Evolutionary conservation across 2,888 invertebrate genomes (phyloP), one percentile per base, ranked within the genome.

Genomic region (Dicyrtoma fusca): DNA sequence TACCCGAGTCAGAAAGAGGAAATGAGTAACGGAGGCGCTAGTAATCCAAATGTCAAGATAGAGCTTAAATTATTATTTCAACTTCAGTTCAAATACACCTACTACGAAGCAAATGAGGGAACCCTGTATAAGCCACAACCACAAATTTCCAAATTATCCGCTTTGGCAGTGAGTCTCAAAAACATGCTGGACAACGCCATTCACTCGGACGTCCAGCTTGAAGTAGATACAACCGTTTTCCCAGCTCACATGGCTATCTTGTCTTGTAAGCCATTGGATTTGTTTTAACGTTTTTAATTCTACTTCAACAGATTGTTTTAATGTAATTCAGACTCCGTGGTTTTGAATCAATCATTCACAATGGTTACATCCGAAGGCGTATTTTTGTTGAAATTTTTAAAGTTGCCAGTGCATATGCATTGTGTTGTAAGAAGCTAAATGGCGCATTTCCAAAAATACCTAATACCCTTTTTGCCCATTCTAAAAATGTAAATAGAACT

Each of bases 161-260:
- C 47, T 4, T 26, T 70, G 1, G 62, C 70, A 1, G 6, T 45
- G 14, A 45, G 62, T 17, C 26, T 70, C 11, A 70, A 62, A 23
- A 70, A 49, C n/a, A 21, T 70, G 17, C 53, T 70, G 3, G 70
- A 62, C 1, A 17, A 70, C n/a, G 70, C 51, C 14, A 62, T 70
- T 19, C 70, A 51, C 25, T 25, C 70, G 11, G 70, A 70, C 51
- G 70, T 70, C 14, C 70, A 70, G 34, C 51, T 70, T 8, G 61
- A 70, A 62, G 70, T 70, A 17, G 70, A 70, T 6, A 47, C 47
- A 2, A 5, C 34, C n/a, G 51, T 62, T 17, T 70, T 70, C 19
- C 70, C 70, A 5, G 62, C 62, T 14, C 70, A 70, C 42, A 70
- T 70, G 70, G 70, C 70, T 34, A 62, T 70, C 1, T 23, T 70